These are phyloP conservation scores for Grapholita molesta DNA, from an alignment of 1,140 invertebrate species.

Conservation along the genomic window DNA sequence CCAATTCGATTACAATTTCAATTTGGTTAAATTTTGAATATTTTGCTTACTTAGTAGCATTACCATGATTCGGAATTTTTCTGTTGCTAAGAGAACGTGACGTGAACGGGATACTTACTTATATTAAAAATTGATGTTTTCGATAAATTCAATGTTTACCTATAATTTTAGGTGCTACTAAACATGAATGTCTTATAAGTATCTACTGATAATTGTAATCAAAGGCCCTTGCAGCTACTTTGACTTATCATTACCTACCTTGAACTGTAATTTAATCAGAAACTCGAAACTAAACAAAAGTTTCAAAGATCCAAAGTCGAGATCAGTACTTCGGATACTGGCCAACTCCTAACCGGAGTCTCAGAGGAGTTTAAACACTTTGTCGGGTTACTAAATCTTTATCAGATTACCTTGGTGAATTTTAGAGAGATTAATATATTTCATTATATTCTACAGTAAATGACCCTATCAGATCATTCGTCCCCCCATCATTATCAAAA, in stretches of 20 bases:
- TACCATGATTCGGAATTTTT: too few relatives aligned
- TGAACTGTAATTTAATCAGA: neutral
- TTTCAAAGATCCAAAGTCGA: slow-evolving; percentile 6
- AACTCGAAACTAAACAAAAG: neutral
- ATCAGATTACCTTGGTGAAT: neutral
- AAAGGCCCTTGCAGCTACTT: neutral
- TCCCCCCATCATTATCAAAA: too few relatives aligned
- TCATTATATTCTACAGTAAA: neutral
- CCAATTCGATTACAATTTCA: too few relatives aligned
- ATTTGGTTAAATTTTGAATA: too few relatives aligned
- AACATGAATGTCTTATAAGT: neutral
- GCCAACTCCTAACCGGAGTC: neutral
- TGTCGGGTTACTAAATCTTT: neutral
- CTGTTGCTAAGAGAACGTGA: too few relatives aligned
- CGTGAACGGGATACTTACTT: too few relatives aligned
- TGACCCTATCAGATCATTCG: too few relatives aligned
- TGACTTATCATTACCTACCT: neutral
- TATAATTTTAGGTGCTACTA: too few relatives aligned
- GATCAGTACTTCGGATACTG: neutral
- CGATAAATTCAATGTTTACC: too few relatives aligned
- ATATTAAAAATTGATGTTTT: too few relatives aligned
- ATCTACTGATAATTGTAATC: neutral
- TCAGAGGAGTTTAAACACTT: neutral
- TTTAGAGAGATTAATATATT: neutral
- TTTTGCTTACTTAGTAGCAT: too few relatives aligned